Conservation (phyloP, 2,888 invertebrate species). For the Leucoma salicis region DNA sequence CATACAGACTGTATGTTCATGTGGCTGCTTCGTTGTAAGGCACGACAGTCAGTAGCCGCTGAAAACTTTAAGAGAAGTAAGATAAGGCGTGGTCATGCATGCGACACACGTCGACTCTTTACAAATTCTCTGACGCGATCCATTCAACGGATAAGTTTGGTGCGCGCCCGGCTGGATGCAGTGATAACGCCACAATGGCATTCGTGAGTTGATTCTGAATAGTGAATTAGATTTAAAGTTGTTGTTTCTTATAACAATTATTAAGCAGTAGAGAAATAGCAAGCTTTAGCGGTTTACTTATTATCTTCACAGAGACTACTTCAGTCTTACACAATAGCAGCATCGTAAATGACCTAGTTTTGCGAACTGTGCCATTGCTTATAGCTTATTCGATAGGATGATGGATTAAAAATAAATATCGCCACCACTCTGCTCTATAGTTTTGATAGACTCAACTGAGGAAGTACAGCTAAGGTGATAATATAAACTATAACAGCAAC, state of each 20-base stretch:
- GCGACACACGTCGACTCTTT: slow-evolving; percentile 77
- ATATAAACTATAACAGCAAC: too few relatives aligned
- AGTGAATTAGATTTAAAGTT: slow-evolving; percentile 2
- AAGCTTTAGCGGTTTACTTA: too few relatives aligned
- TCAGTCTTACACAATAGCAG: too few relatives aligned
- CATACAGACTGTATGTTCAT: background rate
- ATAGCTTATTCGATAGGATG: too few relatives aligned
- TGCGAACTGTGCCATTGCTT: too few relatives aligned
- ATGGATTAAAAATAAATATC: too few relatives aligned
- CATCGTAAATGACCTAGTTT: slow-evolving; percentile 14
- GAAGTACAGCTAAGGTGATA: too few relatives aligned
- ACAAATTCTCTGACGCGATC: slow-evolving; percentile 76
- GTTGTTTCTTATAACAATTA: background rate
- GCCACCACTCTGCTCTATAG: too few relatives aligned
- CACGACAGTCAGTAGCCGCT: slow-evolving; percentile 41
- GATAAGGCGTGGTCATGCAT: slow-evolving; percentile 72
- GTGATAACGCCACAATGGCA: slow-evolving; percentile 69
- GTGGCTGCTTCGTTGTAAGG: slow-evolving; percentile 36
- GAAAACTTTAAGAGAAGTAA: slow-evolving; percentile 63
- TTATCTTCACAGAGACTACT: too few relatives aligned
- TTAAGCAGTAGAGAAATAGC: background rate
- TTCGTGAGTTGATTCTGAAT: slow-evolving; percentile 54
- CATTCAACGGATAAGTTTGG: slow-evolving; percentile 75
- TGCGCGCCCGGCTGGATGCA: slow-evolving; percentile 62
- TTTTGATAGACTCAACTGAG: too few relatives aligned